Conservation (phyloP, 2,797 vertebrate genomes). For the Semotilus atromaculatus region DNA sequence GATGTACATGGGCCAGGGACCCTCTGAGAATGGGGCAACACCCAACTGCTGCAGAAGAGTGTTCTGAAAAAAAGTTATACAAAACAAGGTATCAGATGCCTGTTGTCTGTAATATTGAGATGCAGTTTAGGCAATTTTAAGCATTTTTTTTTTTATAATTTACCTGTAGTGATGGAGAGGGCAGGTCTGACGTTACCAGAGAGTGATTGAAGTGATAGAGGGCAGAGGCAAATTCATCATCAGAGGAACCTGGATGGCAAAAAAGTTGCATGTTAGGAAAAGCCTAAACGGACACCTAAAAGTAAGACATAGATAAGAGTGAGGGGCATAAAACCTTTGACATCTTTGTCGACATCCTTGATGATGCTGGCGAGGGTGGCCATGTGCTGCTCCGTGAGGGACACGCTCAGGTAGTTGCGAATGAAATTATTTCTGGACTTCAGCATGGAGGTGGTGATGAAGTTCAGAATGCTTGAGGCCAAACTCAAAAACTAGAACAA, state of each 20-base stretch:
- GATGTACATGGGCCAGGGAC: slow-evolving; percentile 96
- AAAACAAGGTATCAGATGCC: not conserved
- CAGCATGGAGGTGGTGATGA: slow-evolving; percentile 96
- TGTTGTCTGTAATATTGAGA: not conserved
- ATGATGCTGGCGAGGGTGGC: slow-evolving; percentile 96
- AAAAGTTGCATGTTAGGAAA: not conserved
- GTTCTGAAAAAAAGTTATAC: slow-evolving; percentile 77
- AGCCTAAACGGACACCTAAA: not conserved
- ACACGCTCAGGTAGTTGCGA: slow-evolving; percentile 97
- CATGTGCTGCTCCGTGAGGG: slow-evolving; percentile 97
- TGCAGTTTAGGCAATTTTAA: not conserved
- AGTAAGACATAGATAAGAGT: not conserved
- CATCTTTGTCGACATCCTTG: slow-evolving; percentile 98
- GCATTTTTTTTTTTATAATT: slow-evolving; percentile 24
- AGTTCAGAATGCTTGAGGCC: slow-evolving; percentile 96
- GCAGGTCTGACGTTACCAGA: slow-evolving; percentile 95
- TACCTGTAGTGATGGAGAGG: slow-evolving; percentile 94
- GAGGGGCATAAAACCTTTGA: slow-evolving; percentile 82
- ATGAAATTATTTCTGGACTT: slow-evolving; percentile 98
- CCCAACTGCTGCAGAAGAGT: slow-evolving; percentile 95
- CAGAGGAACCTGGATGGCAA: slow-evolving; percentile 83
- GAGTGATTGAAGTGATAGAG: slow-evolving; percentile 99
- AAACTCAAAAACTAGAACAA: slow-evolving; percentile 89
- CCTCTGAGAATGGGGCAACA: slow-evolving; percentile 93
- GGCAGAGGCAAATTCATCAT: slow-evolving; percentile 95